Evolutionary conservation across 1,140 invertebrate genomes (phyloP), one percentile per base, ranked within the genome.

Genomic region (Diabrotica undecimpunctata): DNA sequence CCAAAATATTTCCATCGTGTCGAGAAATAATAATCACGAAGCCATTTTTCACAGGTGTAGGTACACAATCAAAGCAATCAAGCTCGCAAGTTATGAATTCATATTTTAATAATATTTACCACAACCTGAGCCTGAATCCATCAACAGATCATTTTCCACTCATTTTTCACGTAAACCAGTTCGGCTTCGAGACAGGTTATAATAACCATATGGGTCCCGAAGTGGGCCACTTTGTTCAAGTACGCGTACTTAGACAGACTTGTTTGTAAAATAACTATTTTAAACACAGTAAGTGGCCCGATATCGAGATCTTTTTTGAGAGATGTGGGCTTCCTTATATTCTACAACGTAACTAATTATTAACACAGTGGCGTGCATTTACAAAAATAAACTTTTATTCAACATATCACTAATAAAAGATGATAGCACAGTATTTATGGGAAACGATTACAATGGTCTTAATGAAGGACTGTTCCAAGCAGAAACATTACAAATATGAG

Each of bases 231-330:
- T 75, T 75, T 69, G 62, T 71, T 74, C 74, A 75, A 75, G 74
- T 74, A 67, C 68, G 66, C 57, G 62, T 74, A 75, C 74, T 75
- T 75, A 75, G 66, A 60, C 63, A 68, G 71, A 70, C 72, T 73
- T 75, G 74, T 75, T 74, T 74, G 74, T 75, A 75, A 75, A 74
- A 72, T 72, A 74, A 73, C 74, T 75, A 75, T 74, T 75, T 75
- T 75, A 72, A 72, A 74, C 70, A 71, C 58, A 66, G 66, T 72
- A 71, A 74, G 72, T 74, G 70, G 70, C 63, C 65, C 61, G 64
- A 65, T 64, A 65, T 66, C 60, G 57, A 66, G 53, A 59, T 54
- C 39, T 66, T 69, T 66, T 69, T 61, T 63, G 70, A 73, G 70
- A 72, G 70, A 59, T 66, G 56, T 61, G 56, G 39, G 62, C 68